phyloP scores from a whole-genome alignment of 1,140 invertebrate species.

The Colletes gigas region DNA sequence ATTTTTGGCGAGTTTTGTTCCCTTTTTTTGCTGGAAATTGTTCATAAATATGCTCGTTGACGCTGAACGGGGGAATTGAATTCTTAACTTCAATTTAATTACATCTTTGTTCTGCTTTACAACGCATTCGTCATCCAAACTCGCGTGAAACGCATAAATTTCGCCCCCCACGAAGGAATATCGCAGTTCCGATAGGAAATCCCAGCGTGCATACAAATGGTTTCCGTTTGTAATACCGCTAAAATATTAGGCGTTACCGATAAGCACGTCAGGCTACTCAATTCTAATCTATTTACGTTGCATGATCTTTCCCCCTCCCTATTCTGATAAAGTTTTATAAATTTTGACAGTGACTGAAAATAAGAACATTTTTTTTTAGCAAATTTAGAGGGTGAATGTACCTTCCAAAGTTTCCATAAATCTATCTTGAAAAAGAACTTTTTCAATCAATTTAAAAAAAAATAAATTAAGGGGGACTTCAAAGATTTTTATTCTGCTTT shows the following conservation, averaged over 20 bases:
- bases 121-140: not conserved
- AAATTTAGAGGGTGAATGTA: no score
- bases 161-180: not conserved
- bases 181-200: not conserved
- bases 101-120: not conserved
- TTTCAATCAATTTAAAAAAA: no score
- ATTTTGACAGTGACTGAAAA: no score
- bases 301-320: not conserved
- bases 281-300: not conserved
- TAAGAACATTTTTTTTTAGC: not conserved
- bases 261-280: not conserved
- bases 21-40: no score
- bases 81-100: not conserved
- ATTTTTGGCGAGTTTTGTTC: no score
- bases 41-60: no score
- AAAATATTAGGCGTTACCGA: not conserved
- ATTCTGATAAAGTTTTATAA: no score
- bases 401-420: no score
- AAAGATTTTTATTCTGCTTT: no score
- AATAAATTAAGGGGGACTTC: no score
- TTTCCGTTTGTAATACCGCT: not conserved
- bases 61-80: not conserved
- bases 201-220: conserved; percentile 2
- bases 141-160: not conserved
- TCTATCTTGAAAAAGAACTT: no score